phyloP scores from a whole-genome alignment of 2,113 vertebrate genomes.

The Tympanuchus pallidicinctus region DNA sequence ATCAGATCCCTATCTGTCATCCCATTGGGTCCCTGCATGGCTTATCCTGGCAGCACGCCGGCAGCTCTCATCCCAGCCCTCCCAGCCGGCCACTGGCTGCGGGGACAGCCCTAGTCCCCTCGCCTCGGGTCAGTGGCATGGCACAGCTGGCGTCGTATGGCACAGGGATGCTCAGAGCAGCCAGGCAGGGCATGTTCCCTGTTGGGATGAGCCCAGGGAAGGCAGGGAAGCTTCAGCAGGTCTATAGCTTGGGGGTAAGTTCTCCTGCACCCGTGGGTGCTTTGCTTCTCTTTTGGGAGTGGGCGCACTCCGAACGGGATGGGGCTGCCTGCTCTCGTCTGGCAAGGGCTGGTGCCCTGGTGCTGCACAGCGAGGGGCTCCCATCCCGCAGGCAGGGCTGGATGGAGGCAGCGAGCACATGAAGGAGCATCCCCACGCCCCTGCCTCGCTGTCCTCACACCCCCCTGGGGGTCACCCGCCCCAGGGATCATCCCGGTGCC shows the following conservation, averaged over 20 bases:
- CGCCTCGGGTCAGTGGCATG: accelerated
- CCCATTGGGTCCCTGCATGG: background rate
- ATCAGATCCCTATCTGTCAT: slow-evolving; percentile 9
- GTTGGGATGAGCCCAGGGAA: background rate
- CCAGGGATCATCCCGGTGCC: background rate
- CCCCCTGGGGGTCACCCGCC: background rate
- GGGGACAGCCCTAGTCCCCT: background rate
- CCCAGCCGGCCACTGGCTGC: background rate
- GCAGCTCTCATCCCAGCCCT: background rate
- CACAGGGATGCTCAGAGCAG: background rate
- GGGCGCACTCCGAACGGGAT: accelerated
- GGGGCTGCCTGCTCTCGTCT: background rate
- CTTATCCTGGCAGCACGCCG: background rate
- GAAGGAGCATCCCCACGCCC: background rate
- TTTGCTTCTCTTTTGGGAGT: background rate
- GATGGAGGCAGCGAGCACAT: background rate
- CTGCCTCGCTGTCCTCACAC: accelerated
- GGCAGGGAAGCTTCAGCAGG: background rate
- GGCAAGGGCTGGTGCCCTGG: accelerated
- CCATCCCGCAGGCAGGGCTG: background rate
- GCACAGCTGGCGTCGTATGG: accelerated
- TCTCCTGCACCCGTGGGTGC: background rate
- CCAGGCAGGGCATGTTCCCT: background rate
- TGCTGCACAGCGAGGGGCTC: background rate
- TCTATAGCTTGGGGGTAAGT: background rate